Conservation (phyloP, 1,140 invertebrate species). For the Heliconius hewitsoni region DNA sequence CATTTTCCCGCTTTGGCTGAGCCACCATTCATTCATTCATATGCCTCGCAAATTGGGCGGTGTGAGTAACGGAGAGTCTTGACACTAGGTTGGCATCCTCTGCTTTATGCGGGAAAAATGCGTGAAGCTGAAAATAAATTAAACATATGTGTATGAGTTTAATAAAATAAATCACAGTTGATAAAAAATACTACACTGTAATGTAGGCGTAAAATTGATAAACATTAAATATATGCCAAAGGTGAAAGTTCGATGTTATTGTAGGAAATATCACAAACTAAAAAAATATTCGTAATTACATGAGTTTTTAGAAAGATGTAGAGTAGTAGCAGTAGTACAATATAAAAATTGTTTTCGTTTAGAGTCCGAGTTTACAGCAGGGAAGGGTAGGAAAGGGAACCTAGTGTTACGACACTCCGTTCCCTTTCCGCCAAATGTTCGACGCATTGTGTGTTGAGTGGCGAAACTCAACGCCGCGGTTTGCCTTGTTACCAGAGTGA, state of each 20-base stretch:
- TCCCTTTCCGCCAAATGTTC: too few species aligned
- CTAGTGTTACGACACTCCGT: too few species aligned
- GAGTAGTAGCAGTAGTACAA: too few species aligned
- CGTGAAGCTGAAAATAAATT: too few species aligned
- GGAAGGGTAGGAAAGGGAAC: too few species aligned
- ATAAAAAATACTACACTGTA: neutral
- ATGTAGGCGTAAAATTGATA: conserved; percentile 2
- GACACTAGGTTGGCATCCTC: neutral
- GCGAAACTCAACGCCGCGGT: too few species aligned
- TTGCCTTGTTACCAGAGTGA: too few species aligned
- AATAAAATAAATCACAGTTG: neutral
- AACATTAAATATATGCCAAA: neutral
- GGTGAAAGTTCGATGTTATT: neutral
- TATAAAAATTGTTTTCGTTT: too few species aligned
- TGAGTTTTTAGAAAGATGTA: too few species aligned
- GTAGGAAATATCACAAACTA: neutral
- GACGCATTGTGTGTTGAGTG: too few species aligned
- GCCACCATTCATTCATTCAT: neutral
- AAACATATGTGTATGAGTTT: neutral
- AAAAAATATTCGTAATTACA: neutral
- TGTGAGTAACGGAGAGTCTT: neutral
- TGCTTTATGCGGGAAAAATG: too few species aligned
- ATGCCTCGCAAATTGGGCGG: neutral
- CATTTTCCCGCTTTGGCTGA: neutral
- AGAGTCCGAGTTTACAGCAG: too few species aligned